Evolutionary conservation across 1,140 invertebrate species (phyloP).

Genomic region (Ceratosolen solmsi): DNA sequence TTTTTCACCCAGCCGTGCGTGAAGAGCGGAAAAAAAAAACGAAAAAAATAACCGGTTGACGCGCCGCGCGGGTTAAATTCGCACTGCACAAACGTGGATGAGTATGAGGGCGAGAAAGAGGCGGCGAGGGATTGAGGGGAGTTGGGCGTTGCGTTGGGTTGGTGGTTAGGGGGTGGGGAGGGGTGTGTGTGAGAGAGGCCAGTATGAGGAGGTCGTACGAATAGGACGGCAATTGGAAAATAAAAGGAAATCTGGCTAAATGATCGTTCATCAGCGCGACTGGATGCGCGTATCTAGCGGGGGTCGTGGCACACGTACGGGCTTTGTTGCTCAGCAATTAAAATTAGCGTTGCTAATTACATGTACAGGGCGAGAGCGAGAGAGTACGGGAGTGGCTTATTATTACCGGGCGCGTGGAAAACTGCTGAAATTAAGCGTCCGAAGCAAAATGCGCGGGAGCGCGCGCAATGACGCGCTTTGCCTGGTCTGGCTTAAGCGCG

Average conservation of each 20-base stretch:
- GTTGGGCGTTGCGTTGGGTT: no score
- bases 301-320: slow-evolving; percentile 62
- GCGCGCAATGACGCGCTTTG: slow-evolving; percentile 60
- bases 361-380: slow-evolving; percentile 49
- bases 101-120: no score
- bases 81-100: no score
- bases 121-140: no score
- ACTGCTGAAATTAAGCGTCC: slow-evolving; percentile 65
- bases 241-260: slow-evolving; percentile 63
- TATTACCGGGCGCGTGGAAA: slow-evolving; percentile 63
- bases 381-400: slow-evolving; percentile 10
- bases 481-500: neutral
- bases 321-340: slow-evolving; percentile 63
- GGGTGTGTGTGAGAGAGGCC: no score
- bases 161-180: neutral
- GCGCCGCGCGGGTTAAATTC: neutral
- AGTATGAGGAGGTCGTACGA: neutral
- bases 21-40: no score
- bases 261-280: slow-evolving; percentile 66
- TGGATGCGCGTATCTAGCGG: slow-evolving; percentile 57
- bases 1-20: slow-evolving; percentile 17
- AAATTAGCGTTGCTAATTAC: slow-evolving; percentile 71
- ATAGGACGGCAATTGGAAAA: slow-evolving; percentile 47
- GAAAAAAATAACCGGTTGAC: neutral
- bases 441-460: slow-evolving; percentile 64